A percentile compares a stretch with the other conserved stretches of the same genome.
Conservation (phyloP, 2,888 invertebrate species). For the Ectemnius cavifrons region DNA sequence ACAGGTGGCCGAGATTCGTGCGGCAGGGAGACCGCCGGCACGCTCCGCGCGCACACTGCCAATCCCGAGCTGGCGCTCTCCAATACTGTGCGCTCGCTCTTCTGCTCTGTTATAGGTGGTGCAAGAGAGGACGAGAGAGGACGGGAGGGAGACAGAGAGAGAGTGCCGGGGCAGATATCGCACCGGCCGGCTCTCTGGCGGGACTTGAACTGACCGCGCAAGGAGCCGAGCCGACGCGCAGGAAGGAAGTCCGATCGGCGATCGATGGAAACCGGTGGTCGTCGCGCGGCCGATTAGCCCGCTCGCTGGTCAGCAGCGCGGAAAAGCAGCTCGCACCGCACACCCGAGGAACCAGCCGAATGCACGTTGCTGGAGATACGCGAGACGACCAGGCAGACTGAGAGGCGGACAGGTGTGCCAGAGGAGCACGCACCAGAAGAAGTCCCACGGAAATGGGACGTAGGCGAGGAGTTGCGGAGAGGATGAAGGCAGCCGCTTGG, state of each 20-base stretch:
- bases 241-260: constrained; percentile 51
- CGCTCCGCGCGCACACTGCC: background rate
- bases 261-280: constrained; percentile 35
- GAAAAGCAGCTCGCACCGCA: too few species aligned
- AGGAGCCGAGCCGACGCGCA: constrained; percentile 28
- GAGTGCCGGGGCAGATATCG: constrained; percentile 8
- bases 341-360: background rate
- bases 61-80: background rate
- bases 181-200: constrained; percentile 1
- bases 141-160: constrained; percentile 5
- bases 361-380: background rate
- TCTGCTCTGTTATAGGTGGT: too few species aligned
- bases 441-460: too few species aligned
- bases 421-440: constrained; percentile 20
- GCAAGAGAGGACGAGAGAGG: constrained; percentile 16
- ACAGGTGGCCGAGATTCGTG: constrained; percentile 37
- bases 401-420: constrained; percentile 14
- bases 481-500: constrained; percentile 68
- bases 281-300: constrained; percentile 24
- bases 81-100: background rate
- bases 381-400: constrained; percentile 15
- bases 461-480: constrained; percentile 2
- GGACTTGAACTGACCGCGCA: constrained; percentile 50
- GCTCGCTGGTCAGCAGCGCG: background rate
- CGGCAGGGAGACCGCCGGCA: background rate